Base-by-base conservation (phyloP, 2,113 vertebrate genomes). In the Rattus norvegicus region DNA sequence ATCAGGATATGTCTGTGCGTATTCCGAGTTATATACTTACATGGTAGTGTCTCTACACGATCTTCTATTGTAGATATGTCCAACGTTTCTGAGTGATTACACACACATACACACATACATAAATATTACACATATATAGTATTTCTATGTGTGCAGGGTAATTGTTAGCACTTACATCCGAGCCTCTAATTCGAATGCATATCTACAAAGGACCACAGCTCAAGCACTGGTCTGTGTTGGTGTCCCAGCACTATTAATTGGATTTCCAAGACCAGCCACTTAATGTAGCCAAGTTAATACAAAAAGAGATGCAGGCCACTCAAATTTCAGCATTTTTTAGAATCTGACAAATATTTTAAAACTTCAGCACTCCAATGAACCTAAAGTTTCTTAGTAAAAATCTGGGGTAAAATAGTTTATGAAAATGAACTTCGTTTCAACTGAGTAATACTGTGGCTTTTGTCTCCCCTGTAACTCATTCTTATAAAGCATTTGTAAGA, bases 311-410 rank as follows among this genome's bases (percentile, higher is more conserved):
- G 59, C 81, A 96, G 95, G 94, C 59, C 92, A 93, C 8, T 86
- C 43, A 33, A 76, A 96, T 94, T 91, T 49, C 47, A 67, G 73
- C 2, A 36, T 96, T 97, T 96, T 3, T 49, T 97, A 19, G 22
- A 63, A 86, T 28, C 24, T 88, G 90, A 69, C 91, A 86, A 39
- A 61, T 92, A 83, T 67, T 63, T 90, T 12, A 56, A 85, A 97
- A 85, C 7, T 3, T 47, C 16, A 2, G n/a, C 89, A 88, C 47
- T 85, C 70, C 70, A 95, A 28, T 63, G 94, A 70, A 96, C 88
- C 56, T 87, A 95, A 98, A 97, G 81, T 83, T 75, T 33, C 12
- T 9, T 75, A 2, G 26, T 89, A 88, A 93, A 87, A 61, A 20
- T 79, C 39, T 10, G 72, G 91, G 39, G 63, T 76, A 88, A 80